Evolutionary conservation across 30 jellyfish, hydroid and myxozoan species (phyloP).

Genomic region (Turritopsis rubra): DNA sequence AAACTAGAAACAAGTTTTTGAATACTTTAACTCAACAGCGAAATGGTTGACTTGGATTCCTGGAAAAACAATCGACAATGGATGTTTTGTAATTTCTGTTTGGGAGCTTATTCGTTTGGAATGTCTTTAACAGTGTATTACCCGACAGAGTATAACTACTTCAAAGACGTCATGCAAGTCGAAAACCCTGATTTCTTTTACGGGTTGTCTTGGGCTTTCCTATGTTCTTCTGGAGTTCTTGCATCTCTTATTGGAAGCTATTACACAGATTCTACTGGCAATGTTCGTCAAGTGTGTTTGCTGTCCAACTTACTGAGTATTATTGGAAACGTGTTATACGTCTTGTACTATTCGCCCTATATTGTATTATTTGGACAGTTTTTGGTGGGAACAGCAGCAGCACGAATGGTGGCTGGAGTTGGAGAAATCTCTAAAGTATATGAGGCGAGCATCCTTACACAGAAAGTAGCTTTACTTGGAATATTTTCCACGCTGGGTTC

Average conservation of each 20-base stretch:
- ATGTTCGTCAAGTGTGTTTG: conserved; percentile 8
- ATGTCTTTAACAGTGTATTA: neutral
- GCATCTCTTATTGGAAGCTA: conserved; percentile 10
- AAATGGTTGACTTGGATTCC: neutral
- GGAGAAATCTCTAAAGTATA: conserved; percentile 1
- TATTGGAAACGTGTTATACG: conserved; percentile 1
- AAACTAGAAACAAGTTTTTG: too few relatives aligned
- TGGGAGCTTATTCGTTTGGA: conserved; percentile 19
- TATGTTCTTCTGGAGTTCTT: neutral
- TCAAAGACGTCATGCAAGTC: neutral
- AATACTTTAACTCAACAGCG: neutral
- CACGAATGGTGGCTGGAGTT: conserved; percentile 14
- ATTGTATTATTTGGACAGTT: neutral
- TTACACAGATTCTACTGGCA: neutral
- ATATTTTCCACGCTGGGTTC: conserved; percentile 2
- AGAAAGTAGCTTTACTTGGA: conserved; percentile 3
- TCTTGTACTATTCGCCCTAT: neutral
- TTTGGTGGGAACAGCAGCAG: conserved; percentile 7
- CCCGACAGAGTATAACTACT: neutral
- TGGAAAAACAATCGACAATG: neutral
- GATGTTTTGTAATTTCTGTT: neutral
- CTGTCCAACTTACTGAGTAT: neutral
- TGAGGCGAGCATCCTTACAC: neutral
- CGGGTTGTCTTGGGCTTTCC: conserved; percentile 13
- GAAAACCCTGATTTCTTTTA: conserved; percentile 5